Base-by-base conservation (phyloP, 2,797 vertebrate species). In the Lepus oiostolus region DNA sequence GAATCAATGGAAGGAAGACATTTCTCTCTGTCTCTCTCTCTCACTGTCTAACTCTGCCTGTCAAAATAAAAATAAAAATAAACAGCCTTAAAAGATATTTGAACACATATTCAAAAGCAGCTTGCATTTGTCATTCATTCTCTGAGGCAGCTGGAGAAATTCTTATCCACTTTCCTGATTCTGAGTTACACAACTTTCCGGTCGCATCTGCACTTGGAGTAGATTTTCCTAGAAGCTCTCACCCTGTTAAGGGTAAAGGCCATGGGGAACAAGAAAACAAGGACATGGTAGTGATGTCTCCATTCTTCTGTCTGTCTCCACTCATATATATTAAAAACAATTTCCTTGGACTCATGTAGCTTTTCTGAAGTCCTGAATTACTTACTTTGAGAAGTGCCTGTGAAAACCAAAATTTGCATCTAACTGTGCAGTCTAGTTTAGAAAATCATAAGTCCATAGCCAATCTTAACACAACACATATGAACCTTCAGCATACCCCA, bases 31-130 rank as follows among this genome's bases (percentile, higher is more conserved):
- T 35, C 35, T 35, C 35, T 35, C 35, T 35, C 35, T 35, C 35
- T 35, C 35, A 35, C 35, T 35, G 35, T 35, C 35, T 35, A 35
- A 35, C 35, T 35, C 35, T 35, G 35, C 35, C 35, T 4, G 35
- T 35, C 35, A 35, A 35, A 35, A 35, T 35, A 35, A 35, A 32
- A 32, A 32, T 32, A 32, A 32, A 35, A 35, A 35, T 35, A 35
- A 35, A 35, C 35, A 35, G 35, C 35, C 35, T 35, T 35, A 87
- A 88, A 65, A 96, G 85, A 92, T 92, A 86, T 63, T 92, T 95
- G 96, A 98, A 91, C 42, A 77, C 65, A 42, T 9, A 97, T 85
- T 90, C 93, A 91, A 72, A 95, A 94, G 65, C 83, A 81, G 81
- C 92, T 71, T 65, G 71, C 13, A 30, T 88, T 47, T 90, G 83